A percentile compares a stretch with the other conserved stretches of the same genome.
Conservation (phyloP, 2,113 vertebrate genomes). For the Monarcha castaneiventris region DNA sequence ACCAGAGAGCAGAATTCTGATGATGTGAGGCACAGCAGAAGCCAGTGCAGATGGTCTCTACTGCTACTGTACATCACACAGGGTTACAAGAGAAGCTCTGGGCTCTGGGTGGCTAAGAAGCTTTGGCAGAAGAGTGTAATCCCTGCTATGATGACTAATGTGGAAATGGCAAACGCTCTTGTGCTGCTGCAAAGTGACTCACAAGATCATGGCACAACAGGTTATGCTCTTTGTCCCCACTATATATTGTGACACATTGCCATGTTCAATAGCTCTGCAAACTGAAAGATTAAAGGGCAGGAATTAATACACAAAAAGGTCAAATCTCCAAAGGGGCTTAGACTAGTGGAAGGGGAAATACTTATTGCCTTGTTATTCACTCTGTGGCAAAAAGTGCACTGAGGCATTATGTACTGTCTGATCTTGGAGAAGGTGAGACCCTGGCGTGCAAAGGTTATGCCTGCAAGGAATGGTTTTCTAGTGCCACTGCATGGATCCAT, state of each 20-base stretch:
- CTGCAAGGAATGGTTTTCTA: not conserved
- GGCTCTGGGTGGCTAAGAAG: not conserved
- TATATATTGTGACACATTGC: slow-evolving; percentile 17
- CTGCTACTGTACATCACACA: not conserved
- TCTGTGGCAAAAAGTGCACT: not conserved
- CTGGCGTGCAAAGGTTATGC: not conserved
- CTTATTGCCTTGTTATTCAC: not conserved
- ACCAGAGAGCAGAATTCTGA: not conserved
- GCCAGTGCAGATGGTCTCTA: not conserved
- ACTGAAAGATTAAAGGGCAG: slow-evolving; percentile 16
- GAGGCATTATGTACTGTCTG: not conserved
- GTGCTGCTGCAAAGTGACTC: not conserved
- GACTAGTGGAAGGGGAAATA: not conserved
- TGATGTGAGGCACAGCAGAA: not conserved
- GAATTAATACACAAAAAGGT: not conserved
- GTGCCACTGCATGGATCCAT: not conserved
- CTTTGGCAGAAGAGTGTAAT: not conserved
- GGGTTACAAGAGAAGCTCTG: not conserved
- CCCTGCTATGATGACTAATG: not conserved
- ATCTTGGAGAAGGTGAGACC: not conserved
- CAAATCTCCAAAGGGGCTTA: not conserved
- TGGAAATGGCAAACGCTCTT: not conserved
- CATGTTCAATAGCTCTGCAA: not conserved
- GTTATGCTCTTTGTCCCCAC: not conserved
- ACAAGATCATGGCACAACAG: not conserved